phyloP scores from a whole-genome alignment of 2,888 invertebrate species.

The Caenorhabditis zanzibari region DNA sequence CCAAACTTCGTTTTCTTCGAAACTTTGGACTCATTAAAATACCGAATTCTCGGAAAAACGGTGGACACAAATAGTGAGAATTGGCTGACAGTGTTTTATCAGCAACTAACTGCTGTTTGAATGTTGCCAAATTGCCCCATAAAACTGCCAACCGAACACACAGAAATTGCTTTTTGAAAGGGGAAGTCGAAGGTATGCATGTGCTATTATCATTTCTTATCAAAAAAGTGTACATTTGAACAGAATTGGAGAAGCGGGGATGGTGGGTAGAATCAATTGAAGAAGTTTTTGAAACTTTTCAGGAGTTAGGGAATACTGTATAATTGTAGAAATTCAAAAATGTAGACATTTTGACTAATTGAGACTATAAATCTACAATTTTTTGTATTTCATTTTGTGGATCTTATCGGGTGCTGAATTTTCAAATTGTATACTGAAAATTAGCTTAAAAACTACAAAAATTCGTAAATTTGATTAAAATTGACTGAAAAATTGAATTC shows the following conservation, averaged over 20 bases:
- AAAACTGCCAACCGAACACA: constrained; percentile 43
- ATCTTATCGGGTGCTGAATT: too few relatives aligned
- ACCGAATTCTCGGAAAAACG: constrained; percentile 28
- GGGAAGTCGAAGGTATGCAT: background rate
- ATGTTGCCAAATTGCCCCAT: constrained; percentile 33
- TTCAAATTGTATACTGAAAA: too few relatives aligned
- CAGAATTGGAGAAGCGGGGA: background rate
- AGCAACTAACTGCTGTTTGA: constrained; percentile 19
- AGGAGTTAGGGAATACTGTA: background rate
- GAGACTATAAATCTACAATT: background rate
- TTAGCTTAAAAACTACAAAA: too few relatives aligned
- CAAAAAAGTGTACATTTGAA: constrained; percentile 2
- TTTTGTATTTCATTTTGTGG: too few relatives aligned
- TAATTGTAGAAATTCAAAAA: too few relatives aligned
- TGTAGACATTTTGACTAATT: too few relatives aligned
- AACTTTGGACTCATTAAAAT: background rate
- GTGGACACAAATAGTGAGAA: background rate
- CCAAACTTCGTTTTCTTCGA: background rate
- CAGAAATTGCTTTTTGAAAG: constrained; percentile 8
- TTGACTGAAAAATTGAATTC: too few relatives aligned
- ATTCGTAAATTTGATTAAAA: too few relatives aligned
- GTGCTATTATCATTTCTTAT: constrained; percentile 18
- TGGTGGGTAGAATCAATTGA: background rate
- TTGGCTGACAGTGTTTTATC: constrained; percentile 32
- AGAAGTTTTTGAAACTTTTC: background rate